Evolutionary conservation across 1,140 invertebrate species (phyloP).

Genomic region (Heliconius himera): DNA sequence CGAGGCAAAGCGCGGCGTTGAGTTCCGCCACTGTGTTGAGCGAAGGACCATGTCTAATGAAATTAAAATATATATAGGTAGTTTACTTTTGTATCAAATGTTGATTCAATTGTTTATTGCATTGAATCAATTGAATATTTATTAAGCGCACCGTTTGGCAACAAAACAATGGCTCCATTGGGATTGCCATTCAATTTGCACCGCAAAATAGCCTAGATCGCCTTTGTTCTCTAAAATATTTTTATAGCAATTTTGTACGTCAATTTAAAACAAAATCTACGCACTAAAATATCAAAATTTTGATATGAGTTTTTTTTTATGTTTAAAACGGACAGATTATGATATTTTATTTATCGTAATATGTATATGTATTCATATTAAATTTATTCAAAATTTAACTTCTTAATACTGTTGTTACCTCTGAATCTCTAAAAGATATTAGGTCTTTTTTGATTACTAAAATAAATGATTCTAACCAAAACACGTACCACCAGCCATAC

Average conservation of each 20-base stretch:
- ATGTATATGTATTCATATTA: too few species aligned
- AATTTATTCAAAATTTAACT: too few species aligned
- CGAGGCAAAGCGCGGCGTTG: too few species aligned
- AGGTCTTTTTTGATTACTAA: too few species aligned
- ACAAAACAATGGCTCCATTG: conserved; percentile 26
- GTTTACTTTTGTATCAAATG: not conserved
- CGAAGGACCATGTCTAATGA: too few species aligned
- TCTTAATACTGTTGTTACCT: too few species aligned
- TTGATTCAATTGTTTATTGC: conserved; percentile 20
- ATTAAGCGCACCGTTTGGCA: conserved; percentile 33
- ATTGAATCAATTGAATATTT: conserved; percentile 27
- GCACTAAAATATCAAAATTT: not conserved
- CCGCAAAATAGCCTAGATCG: conserved; percentile 10
- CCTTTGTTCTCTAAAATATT: conserved; percentile 27
- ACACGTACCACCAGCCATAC: too few species aligned
- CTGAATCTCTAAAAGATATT: too few species aligned
- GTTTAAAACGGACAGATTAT: too few species aligned
- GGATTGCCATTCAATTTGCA: conserved; percentile 22
- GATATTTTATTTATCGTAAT: too few species aligned
- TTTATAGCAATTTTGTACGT: not conserved
- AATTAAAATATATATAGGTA: not conserved
- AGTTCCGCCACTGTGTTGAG: too few species aligned
- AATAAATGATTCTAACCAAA: too few species aligned
- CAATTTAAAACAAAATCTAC: not conserved
- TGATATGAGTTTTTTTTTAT: not conserved